Conservation (phyloP, 2,113 vertebrate species). For the Neogale vison region DNA sequence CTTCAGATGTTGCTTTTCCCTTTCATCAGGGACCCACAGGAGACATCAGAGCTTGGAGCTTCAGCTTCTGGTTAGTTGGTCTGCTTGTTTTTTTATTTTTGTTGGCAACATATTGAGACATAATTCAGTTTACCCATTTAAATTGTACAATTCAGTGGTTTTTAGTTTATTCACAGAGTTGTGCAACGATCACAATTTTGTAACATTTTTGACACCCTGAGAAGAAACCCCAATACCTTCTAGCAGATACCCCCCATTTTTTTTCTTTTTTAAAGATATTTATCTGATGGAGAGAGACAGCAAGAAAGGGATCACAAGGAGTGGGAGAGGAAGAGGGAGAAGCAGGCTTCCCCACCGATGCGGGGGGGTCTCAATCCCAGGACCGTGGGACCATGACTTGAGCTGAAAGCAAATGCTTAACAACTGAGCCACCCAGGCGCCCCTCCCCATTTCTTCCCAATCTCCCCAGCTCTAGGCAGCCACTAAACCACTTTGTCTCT, state of each 20-base stretch:
- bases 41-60: not conserved
- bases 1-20: slow-evolving; percentile 34
- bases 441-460: not conserved
- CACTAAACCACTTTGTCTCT: not conserved
- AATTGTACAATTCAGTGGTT: not conserved
- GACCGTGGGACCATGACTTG: too few species aligned
- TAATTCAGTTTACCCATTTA: not conserved
- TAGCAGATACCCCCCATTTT: not conserved
- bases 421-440: too few species aligned
- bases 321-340: too few species aligned
- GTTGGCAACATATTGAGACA: not conserved
- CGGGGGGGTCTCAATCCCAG: too few species aligned
- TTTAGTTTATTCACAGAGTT: not conserved
- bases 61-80: not conserved
- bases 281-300: too few species aligned
- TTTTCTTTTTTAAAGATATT: too few species aligned
- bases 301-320: too few species aligned
- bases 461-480: not conserved
- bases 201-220: not conserved
- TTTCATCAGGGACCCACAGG: not conserved
- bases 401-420: too few species aligned
- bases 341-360: too few species aligned
- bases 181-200: not conserved
- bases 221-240: not conserved
- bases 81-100: not conserved